phyloP scores from a whole-genome alignment of 2,888 invertebrate species.

The Epiblema foenella region DNA sequence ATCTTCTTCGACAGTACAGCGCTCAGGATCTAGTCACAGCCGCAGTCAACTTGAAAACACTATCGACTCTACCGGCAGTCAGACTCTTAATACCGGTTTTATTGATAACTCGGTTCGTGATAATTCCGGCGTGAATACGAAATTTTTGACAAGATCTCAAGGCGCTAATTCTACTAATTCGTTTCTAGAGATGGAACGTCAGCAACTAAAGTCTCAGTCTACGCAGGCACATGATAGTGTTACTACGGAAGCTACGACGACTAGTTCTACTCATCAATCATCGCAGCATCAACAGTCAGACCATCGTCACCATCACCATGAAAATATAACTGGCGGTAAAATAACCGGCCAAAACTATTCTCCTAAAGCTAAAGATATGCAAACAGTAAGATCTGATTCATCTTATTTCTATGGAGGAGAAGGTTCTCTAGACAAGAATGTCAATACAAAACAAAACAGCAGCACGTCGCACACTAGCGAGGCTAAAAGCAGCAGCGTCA shows the following conservation, averaged over 20 bases:
- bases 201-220: slow-evolving; percentile 66
- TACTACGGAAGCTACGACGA: slow-evolving; percentile 46
- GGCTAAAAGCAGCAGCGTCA: slow-evolving; percentile 81
- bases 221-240: slow-evolving; percentile 54
- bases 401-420: slow-evolving; percentile 75
- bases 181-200: slow-evolving; percentile 76
- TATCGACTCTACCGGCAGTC: slow-evolving; percentile 70
- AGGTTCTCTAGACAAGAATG: slow-evolving; percentile 67
- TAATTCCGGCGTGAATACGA: slow-evolving; percentile 58
- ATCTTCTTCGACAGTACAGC: slow-evolving; percentile 73
- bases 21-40: slow-evolving; percentile 71
- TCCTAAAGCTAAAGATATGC: slow-evolving; percentile 62
- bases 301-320: slow-evolving; percentile 57
- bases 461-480: slow-evolving; percentile 79
- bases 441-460: slow-evolving; percentile 67
- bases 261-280: slow-evolving; percentile 31
- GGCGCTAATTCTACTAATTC: slow-evolving; percentile 72
- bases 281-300: slow-evolving; percentile 47
- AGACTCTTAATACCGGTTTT: slow-evolving; percentile 77
- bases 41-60: slow-evolving; percentile 75
- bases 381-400: slow-evolving; percentile 66
- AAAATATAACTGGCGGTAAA: slow-evolving; percentile 66
- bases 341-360: slow-evolving; percentile 63
- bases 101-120: slow-evolving; percentile 65
- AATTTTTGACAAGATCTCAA: slow-evolving; percentile 65